A percentile compares a stretch with the other conserved stretches of the same genome.
Evolutionary conservation across 2,797 vertebrate species (phyloP).

Genomic region (Neosalanx taihuensis): DNA sequence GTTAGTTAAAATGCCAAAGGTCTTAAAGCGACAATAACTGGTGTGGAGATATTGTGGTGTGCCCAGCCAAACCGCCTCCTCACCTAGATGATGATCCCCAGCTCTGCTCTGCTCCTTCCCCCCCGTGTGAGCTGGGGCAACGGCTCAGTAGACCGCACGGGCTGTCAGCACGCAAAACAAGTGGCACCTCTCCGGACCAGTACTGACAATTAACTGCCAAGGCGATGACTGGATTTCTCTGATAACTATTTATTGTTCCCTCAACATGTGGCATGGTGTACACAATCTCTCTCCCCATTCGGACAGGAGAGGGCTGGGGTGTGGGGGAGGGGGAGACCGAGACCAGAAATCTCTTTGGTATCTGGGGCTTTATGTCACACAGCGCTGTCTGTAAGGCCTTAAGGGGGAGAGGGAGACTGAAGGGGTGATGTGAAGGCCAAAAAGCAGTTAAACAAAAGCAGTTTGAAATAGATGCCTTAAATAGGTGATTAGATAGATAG

Average conservation of each 20-base stretch:
- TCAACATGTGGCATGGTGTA: conserved; percentile 23
- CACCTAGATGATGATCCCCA: conserved; percentile 61
- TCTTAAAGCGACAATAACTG: background rate
- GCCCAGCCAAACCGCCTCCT: conserved; percentile 33
- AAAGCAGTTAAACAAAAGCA: background rate
- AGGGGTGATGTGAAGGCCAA: background rate
- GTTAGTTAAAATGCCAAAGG: background rate
- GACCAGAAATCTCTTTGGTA: conserved; percentile 60
- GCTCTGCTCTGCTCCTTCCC: conserved; percentile 37
- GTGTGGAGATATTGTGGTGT: conserved; percentile 28
- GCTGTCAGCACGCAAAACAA: conserved; percentile 72
- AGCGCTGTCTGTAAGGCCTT: no score
- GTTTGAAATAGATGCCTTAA: background rate
- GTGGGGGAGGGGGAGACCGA: conserved; percentile 36
- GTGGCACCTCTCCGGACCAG: conserved; percentile 51
- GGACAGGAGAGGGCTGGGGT: conserved; percentile 5
- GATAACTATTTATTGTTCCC: conserved; percentile 70
- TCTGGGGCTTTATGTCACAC: conserved; percentile 15
- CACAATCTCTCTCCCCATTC: conserved; percentile 48
- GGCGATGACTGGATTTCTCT: conserved; percentile 70
- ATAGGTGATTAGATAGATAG: no score
- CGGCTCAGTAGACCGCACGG: conserved; percentile 56
- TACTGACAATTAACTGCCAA: conserved; percentile 72
- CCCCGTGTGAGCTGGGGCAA: conserved; percentile 51
- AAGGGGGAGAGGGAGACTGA: background rate